A percentile compares a stretch with the other conserved stretches of the same genome.
Conservation (phyloP, 2,797 vertebrate species). For the Phrynocephalus vlangalii region DNA sequence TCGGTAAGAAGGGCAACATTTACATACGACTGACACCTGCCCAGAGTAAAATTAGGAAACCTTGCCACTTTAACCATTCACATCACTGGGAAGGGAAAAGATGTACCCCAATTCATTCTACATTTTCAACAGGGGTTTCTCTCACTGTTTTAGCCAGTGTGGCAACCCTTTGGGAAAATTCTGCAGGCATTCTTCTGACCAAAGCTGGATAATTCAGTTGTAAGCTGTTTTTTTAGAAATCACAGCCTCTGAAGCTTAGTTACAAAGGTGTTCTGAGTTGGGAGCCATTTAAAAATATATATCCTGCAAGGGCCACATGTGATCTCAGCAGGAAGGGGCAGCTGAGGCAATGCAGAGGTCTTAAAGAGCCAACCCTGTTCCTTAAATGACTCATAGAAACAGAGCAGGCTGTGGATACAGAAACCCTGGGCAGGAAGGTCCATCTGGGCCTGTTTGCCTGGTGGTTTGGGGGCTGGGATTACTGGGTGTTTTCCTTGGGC, state of each 20-base stretch:
- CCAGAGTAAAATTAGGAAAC: too few species aligned
- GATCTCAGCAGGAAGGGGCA: neutral
- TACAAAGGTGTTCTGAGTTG: neutral
- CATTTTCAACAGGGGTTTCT: neutral
- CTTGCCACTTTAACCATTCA: neutral
- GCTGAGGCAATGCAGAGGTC: neutral
- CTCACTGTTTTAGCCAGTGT: too few species aligned
- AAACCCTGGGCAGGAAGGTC: neutral
- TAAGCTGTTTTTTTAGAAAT: conserved; percentile 23
- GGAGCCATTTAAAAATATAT: neutral
- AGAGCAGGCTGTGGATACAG: neutral
- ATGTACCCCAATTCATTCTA: neutral
- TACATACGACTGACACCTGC: neutral
- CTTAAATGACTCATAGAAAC: neutral
- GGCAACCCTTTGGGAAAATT: conserved; percentile 25
- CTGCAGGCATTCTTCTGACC: neutral
- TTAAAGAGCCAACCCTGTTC: neutral
- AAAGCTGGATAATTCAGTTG: conserved; percentile 16
- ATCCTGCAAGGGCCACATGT: neutral
- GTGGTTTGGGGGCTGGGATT: too few species aligned
- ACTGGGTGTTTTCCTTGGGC: neutral
- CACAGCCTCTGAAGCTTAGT: neutral
- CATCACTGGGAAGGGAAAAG: neutral
- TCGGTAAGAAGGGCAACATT: neutral
- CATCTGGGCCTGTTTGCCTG: neutral